These are phyloP conservation scores for Balearica regulorum DNA, from an alignment of 2,797 vertebrate species.

Conservation along the genomic window DNA sequence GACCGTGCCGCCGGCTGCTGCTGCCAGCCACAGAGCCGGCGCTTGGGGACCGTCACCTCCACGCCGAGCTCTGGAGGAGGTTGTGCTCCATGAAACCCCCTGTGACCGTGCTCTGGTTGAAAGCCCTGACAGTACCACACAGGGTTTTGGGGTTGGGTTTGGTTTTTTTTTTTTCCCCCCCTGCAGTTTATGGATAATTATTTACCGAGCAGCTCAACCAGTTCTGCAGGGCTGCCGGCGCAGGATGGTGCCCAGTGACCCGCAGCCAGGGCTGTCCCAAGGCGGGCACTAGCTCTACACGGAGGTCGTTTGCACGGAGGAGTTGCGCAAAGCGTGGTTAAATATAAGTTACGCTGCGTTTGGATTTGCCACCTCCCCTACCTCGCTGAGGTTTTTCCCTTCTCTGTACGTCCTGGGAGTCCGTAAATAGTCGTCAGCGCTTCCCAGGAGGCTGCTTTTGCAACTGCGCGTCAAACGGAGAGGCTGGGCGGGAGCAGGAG, in stretches of 20 bases:
- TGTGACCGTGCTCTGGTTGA: rapidly evolving
- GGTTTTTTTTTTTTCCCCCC: neutral
- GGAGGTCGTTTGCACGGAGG: neutral
- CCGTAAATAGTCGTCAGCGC: neutral
- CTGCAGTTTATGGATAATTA: neutral
- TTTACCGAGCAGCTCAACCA: neutral
- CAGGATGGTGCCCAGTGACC: neutral
- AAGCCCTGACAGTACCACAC: neutral
- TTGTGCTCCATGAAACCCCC: neutral
- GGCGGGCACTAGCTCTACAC: rapidly evolving
- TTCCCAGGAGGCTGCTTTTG: neutral
- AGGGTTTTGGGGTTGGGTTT: too few relatives aligned
- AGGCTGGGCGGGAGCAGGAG: neutral
- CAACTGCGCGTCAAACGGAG: neutral
- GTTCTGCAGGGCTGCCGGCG: neutral
- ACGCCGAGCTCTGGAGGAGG: neutral
- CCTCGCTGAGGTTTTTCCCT: neutral
- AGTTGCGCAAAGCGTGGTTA: neutral
- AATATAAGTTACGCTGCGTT: neutral
- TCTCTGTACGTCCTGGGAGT: neutral
- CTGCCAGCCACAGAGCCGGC: neutral
- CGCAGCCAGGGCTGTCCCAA: neutral
- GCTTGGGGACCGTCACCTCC: rapidly evolving
- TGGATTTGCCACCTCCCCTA: neutral
- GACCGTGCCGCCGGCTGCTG: rapidly evolving